Evolutionary conservation across 2,113 vertebrate species (phyloP).

Genomic region (Vulpes lagopus): DNA sequence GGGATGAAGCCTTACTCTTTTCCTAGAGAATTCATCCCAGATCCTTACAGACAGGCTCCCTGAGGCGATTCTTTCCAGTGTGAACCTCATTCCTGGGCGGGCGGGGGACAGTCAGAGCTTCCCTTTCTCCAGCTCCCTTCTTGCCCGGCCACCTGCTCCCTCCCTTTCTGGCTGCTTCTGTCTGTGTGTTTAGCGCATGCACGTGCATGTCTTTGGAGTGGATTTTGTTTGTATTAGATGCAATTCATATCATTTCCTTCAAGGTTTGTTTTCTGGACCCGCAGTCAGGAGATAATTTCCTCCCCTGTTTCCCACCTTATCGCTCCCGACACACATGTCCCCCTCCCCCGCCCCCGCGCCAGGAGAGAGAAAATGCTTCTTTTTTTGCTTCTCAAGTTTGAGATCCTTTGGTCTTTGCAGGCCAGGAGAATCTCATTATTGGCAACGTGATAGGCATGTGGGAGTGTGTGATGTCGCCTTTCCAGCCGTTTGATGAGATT

Average conservation of each 20-base stretch:
- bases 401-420: slow-evolving; percentile 36
- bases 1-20: neutral
- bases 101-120: neutral
- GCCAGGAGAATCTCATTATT: slow-evolving; percentile 48
- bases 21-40: neutral
- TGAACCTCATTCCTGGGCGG: neutral
- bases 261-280: neutral
- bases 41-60: neutral
- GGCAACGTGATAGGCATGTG: neutral
- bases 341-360: slow-evolving; percentile 27
- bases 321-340: neutral
- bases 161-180: accelerated
- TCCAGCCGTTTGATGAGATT: neutral
- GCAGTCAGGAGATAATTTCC: neutral
- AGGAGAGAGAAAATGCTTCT: neutral
- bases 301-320: neutral
- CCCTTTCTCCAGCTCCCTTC: neutral
- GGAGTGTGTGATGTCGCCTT: neutral
- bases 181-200: accelerated
- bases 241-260: neutral
- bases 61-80: neutral
- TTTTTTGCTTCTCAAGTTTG: neutral
- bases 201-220: neutral
- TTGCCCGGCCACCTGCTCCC: neutral
- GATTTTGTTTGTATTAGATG: neutral